A percentile compares a stretch with the other conserved stretches of the same genome.
Evolutionary conservation across 2,888 invertebrate genomes (phyloP).

Genomic region (Callyntrura guangdongensis): DNA sequence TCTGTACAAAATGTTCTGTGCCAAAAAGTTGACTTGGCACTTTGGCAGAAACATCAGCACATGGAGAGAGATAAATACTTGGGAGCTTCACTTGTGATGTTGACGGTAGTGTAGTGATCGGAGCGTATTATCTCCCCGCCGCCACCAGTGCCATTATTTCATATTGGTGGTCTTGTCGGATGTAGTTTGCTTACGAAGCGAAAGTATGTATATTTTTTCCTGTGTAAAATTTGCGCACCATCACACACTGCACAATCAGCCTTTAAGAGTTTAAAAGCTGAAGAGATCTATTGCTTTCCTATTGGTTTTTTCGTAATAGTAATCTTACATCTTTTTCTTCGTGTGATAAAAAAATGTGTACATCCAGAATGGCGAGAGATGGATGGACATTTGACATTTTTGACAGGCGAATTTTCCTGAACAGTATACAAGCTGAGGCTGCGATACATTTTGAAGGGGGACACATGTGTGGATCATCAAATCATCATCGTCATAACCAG

Average conservation of each 20-base stretch:
- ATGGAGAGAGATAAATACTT: background rate
- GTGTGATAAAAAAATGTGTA: background rate
- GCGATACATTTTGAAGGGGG: slow-evolving; percentile 1
- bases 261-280: background rate
- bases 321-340: slow-evolving; percentile 3
- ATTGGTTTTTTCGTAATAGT: background rate
- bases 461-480: slow-evolving; percentile 3
- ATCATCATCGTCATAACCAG: background rate
- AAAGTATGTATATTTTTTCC: slow-evolving; percentile 6
- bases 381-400: slow-evolving; percentile 37
- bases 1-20: background rate
- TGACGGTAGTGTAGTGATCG: slow-evolving; percentile 14
- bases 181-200: slow-evolving; percentile 52
- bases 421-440: background rate
- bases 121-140: slow-evolving; percentile 6
- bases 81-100: background rate
- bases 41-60: slow-evolving; percentile 28
- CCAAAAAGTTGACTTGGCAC: slow-evolving; percentile 59
- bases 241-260: background rate
- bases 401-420: slow-evolving; percentile 30
- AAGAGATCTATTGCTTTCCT: background rate
- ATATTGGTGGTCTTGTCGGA: slow-evolving; percentile 24
- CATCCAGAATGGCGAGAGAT: slow-evolving; percentile 17
- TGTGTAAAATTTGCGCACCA: background rate
- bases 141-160: slow-evolving; percentile 14